Percentiles rank a stretch among this genome's conserved stretches.
These are phyloP conservation scores for Drosophila trapezifrons DNA, from an alignment of 1,140 invertebrate species.

Conservation along the genomic window DNA sequence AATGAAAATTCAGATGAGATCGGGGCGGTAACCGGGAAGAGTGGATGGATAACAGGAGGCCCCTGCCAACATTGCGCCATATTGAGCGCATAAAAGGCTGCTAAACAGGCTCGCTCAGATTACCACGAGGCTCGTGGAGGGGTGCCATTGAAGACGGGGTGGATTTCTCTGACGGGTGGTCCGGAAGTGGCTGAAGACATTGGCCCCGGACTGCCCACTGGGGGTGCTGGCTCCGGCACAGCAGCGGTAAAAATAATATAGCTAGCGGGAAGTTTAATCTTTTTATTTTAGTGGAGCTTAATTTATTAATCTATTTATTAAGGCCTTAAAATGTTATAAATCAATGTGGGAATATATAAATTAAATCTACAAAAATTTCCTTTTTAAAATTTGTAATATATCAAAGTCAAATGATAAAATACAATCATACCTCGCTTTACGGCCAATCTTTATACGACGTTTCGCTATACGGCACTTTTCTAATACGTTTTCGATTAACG, in stretches of 20 bases:
- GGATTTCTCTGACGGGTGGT: slow-evolving; percentile 12
- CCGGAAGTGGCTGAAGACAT: slow-evolving; percentile 59
- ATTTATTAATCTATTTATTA: background rate
- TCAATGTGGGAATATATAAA: too few relatives aligned
- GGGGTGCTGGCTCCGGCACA: slow-evolving; percentile 13
- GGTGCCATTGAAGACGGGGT: slow-evolving; percentile 10
- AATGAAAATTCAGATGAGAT: slow-evolving; percentile 57
- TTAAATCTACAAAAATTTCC: too few relatives aligned
- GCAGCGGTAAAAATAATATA: background rate
- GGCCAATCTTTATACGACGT: too few relatives aligned
- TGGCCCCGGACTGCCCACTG: slow-evolving; percentile 40
- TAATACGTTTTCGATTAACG: too few relatives aligned
- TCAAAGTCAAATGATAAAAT: too few relatives aligned
- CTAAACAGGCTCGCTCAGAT: slow-evolving; percentile 74
- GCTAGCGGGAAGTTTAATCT: background rate
- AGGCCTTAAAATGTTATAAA: too few relatives aligned
- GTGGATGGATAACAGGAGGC: slow-evolving; percentile 24
- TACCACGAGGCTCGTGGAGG: slow-evolving; percentile 15
- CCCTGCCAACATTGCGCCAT: slow-evolving; percentile 55
- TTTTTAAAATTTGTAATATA: too few relatives aligned
- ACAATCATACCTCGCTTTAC: too few relatives aligned
- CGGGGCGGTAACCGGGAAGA: background rate
- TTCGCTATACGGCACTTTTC: too few relatives aligned
- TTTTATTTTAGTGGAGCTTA: background rate
- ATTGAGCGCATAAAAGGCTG: slow-evolving; percentile 75